Base-by-base conservation (phyloP, 64 coral and sea anemone genomes). In the Trachythela sp. region DNA sequence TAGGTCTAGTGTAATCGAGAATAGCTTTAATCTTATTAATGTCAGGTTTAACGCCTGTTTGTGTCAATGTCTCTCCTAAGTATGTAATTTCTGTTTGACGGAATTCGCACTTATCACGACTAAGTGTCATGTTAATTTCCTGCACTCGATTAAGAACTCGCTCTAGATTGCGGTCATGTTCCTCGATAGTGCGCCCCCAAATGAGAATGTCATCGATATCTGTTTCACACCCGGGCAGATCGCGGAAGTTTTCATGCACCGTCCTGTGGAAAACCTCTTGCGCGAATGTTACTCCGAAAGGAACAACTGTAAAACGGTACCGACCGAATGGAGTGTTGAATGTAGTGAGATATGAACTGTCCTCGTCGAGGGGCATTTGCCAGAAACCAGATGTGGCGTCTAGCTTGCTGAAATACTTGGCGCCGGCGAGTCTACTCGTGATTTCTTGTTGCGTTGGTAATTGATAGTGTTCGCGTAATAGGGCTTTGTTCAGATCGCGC, bases 401-500 rank as follows among this genome's bases (percentile, higher is more conserved):
- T 9, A 76, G 36, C 18, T 70, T 37, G 50, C 87, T 76, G 36
- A 71, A 88, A 36, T 88, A 88, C 41, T 88, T 76, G 17, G 54
- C 87, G 32, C 64, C 86, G 20, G 86, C 37, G 15, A 88, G 56
- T 88, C 86, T 37, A 14, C 49, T 59, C 31, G 64, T 92, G 29
- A 92, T 89, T 68, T 92, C 91, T 32, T 93, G 22, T 85, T 72
- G 88, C 2, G 92, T 86, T 10, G 92, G 92, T 9, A 87, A 34
- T 38, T 86, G 88, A 42, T 93, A 93, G 22, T 89, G 88, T 20
- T 85, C 83, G 0, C 88, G 17, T 34, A 52, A 72, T 15, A 93
- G 48, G 5, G 52, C 92, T 52, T 90, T 93, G 84, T 93, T 94
- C 4, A 94, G 51, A 24, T 94, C 88, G 20, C 48, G 58, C 0